Evolutionary conservation across 2,797 vertebrate species (phyloP).

Genomic region (Geotrypetes seraphini): DNA sequence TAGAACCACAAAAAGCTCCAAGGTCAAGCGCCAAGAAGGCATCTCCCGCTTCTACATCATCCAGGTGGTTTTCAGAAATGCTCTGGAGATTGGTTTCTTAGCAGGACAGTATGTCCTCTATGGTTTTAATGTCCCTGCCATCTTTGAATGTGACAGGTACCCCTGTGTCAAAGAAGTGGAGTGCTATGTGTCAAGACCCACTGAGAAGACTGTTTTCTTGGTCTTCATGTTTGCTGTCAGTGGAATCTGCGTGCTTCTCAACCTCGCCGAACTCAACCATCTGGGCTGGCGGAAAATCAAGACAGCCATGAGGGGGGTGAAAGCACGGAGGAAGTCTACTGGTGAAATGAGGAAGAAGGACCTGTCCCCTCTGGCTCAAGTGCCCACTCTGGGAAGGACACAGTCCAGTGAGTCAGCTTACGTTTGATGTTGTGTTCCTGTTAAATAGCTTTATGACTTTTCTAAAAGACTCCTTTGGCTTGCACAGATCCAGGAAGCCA

Average conservation of each 20-base stretch:
- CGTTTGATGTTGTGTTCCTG: slow-evolving; percentile 69
- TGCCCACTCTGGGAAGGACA: slow-evolving; percentile 68
- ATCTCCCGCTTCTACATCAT: slow-evolving; percentile 83
- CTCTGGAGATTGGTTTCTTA: slow-evolving; percentile 75
- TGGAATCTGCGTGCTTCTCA: slow-evolving; percentile 78
- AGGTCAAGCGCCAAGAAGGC: slow-evolving; percentile 69
- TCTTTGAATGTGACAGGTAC: slow-evolving; percentile 77
- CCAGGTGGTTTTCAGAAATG: slow-evolving; percentile 81
- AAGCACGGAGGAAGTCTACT: slow-evolving; percentile 71
- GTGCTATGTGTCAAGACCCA: slow-evolving; percentile 82
- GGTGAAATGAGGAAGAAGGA: slow-evolving; percentile 71
- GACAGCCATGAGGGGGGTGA: slow-evolving; percentile 67
- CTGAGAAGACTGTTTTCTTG: slow-evolving; percentile 79
- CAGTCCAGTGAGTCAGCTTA: slow-evolving; percentile 84
- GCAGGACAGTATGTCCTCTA: slow-evolving; percentile 80
- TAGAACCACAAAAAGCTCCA: slow-evolving; percentile 54
- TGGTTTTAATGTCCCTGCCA: slow-evolving; percentile 74
- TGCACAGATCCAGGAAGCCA: too few species aligned
- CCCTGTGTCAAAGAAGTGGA: slow-evolving; percentile 82
- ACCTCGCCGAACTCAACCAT: slow-evolving; percentile 83
- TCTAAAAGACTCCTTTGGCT: too few species aligned
- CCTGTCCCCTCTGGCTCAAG: slow-evolving; percentile 57
- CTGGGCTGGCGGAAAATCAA: slow-evolving; percentile 81
- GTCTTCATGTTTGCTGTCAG: slow-evolving; percentile 89
- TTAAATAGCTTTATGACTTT: background rate